Evolutionary conservation across 2,113 vertebrate species (phyloP).

Genomic region (Leptodactylus fuscus): DNA sequence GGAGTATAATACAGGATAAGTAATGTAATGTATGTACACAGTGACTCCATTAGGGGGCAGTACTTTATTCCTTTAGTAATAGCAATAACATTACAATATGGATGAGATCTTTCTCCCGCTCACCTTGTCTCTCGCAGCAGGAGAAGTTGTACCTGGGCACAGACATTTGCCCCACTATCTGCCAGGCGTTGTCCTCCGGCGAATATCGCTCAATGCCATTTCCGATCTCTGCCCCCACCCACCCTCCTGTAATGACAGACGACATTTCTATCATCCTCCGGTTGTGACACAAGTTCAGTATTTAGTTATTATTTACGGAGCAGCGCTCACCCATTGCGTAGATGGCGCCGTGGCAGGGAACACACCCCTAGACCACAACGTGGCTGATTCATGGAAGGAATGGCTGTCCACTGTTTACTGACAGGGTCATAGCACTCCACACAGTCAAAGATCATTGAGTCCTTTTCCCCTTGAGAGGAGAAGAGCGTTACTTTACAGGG

Average conservation of each 20-base stretch:
- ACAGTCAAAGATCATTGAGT: slow-evolving; percentile 98
- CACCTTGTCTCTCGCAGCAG: slow-evolving; percentile 96
- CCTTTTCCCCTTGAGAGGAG: slow-evolving; percentile 87
- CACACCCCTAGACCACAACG: slow-evolving; percentile 93
- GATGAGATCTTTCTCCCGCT: background rate
- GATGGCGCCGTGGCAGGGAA: slow-evolving; percentile 89
- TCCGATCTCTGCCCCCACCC: slow-evolving; percentile 96
- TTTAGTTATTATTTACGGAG: background rate
- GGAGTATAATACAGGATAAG: background rate
- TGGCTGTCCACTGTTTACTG: slow-evolving; percentile 93
- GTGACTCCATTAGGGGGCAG: background rate
- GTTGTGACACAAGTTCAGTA: background rate
- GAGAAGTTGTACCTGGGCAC: slow-evolving; percentile 93
- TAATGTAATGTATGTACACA: background rate
- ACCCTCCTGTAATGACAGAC: slow-evolving; percentile 81
- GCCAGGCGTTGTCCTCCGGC: slow-evolving; percentile 95
- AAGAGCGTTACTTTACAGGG: background rate
- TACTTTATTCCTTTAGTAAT: no score
- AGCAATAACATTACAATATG: no score
- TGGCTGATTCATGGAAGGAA: slow-evolving; percentile 92
- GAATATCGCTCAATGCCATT: slow-evolving; percentile 95
- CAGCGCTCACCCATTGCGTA: slow-evolving; percentile 88
- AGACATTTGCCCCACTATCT: slow-evolving; percentile 90
- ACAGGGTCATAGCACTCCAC: slow-evolving; percentile 95
- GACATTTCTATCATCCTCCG: background rate